Percentiles rank a stretch among this genome's conserved stretches.
Conservation (phyloP, 2,113 vertebrate genomes). For the Cynopterus brachyotis region DNA sequence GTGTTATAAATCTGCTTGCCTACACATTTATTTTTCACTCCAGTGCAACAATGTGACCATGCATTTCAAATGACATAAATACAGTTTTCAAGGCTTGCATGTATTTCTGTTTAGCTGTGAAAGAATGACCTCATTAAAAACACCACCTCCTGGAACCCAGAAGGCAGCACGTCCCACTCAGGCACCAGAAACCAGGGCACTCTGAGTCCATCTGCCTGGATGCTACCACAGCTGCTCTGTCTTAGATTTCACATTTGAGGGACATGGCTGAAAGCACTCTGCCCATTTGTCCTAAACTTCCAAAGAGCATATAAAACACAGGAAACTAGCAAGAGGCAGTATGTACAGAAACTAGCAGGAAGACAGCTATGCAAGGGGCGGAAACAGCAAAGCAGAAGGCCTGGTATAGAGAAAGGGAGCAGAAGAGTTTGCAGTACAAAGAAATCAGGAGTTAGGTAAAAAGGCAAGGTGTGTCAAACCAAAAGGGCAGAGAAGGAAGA, state of each 20-base stretch:
- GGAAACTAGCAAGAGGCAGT: background rate
- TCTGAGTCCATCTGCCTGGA: constrained; percentile 44
- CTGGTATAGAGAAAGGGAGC: background rate
- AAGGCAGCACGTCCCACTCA: constrained; percentile 65
- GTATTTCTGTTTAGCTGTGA: constrained; percentile 49
- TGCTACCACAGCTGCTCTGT: constrained; percentile 32
- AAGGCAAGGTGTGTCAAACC: background rate
- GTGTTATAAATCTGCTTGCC: background rate
- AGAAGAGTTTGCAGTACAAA: background rate
- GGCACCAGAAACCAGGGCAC: constrained; percentile 70
- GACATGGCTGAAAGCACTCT: background rate
- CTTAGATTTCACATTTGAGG: background rate
- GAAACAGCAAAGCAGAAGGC: background rate
- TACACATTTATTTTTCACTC: constrained; percentile 32
- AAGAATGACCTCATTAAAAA: constrained; percentile 66
- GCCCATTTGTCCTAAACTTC: constrained; percentile 50
- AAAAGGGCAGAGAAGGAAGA: background rate
- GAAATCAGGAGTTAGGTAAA: background rate
- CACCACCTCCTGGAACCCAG: constrained; percentile 50
- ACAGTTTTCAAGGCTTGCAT: constrained; percentile 33
- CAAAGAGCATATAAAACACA: background rate
- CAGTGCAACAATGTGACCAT: background rate
- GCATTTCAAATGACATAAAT: constrained; percentile 47
- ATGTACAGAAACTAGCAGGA: background rate
- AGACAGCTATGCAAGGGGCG: background rate